Evolutionary conservation across 2,888 invertebrate genomes (phyloP).

Genomic region (Heteropelma amictum): DNA sequence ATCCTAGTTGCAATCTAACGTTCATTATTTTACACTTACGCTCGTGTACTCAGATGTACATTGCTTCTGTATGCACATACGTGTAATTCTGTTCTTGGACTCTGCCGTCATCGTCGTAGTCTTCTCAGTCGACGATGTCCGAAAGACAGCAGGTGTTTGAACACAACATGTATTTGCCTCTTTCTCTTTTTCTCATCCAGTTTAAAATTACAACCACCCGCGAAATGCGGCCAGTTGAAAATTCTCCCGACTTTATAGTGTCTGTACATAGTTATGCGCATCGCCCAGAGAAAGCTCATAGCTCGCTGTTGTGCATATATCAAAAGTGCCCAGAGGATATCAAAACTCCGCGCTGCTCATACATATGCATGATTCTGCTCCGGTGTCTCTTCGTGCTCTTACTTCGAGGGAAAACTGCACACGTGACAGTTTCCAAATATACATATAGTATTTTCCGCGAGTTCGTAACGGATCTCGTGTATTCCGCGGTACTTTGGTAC

Average conservation of each 20-base stretch:
- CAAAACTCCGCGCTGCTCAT: conserved; percentile 4
- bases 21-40: conserved; percentile 17
- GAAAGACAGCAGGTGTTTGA: conserved; percentile 46
- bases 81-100: conserved; percentile 54
- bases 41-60: neutral
- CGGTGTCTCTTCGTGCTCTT: conserved; percentile 39
- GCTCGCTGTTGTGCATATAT: conserved; percentile 50
- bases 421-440: conserved; percentile 23
- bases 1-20: conserved; percentile 14
- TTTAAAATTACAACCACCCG: conserved; percentile 54
- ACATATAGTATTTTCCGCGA: conserved; percentile 23
- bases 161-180: conserved; percentile 36
- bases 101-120: conserved; percentile 34
- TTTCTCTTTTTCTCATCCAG: conserved; percentile 16
- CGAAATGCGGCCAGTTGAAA: conserved; percentile 34
- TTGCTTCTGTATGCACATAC: too few relatives aligned
- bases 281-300: conserved; percentile 17
- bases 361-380: neutral
- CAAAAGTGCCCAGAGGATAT: conserved; percentile 47
- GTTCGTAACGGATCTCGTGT: neutral
- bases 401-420: conserved; percentile 24
- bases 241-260: conserved; percentile 22
- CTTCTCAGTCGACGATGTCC: conserved; percentile 34
- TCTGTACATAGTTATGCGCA: conserved; percentile 21
- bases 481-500: neutral